Conservation (phyloP, 2,113 vertebrate species). For the Alces alces region DNA sequence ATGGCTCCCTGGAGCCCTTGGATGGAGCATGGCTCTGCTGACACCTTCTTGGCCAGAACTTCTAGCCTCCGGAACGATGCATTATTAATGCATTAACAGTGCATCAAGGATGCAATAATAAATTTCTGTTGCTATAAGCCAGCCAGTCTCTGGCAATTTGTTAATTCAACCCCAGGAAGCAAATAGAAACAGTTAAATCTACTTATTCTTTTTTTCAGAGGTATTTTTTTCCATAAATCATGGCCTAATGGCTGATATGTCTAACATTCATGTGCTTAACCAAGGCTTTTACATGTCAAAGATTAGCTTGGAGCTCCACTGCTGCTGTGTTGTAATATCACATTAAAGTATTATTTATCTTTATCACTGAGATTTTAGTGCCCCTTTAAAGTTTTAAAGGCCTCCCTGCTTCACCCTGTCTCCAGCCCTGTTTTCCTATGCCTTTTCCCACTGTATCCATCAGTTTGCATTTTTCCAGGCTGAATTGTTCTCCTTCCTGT, state of each 20-base stretch:
- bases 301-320: neutral
- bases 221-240: neutral
- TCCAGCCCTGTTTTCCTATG: neutral
- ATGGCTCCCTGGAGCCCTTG: rapidly evolving
- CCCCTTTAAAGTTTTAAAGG: neutral
- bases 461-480: neutral
- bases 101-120: neutral
- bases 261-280: neutral
- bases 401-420: neutral
- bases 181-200: neutral
- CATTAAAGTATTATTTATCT: neutral
- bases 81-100: neutral
- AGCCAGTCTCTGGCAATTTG: neutral
- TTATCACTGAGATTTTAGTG: neutral
- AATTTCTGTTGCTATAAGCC: neutral
- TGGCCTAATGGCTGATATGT: neutral
- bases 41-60: neutral
- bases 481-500: neutral
- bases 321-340: neutral
- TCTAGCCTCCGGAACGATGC: neutral
- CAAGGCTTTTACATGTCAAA: neutral
- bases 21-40: neutral
- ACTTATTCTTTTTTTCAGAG: neutral
- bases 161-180: neutral
- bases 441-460: neutral